A percentile compares a stretch with the other conserved stretches of the same genome.
Conservation (phyloP, 1,140 invertebrate genomes). For the Theocolax elegans region DNA sequence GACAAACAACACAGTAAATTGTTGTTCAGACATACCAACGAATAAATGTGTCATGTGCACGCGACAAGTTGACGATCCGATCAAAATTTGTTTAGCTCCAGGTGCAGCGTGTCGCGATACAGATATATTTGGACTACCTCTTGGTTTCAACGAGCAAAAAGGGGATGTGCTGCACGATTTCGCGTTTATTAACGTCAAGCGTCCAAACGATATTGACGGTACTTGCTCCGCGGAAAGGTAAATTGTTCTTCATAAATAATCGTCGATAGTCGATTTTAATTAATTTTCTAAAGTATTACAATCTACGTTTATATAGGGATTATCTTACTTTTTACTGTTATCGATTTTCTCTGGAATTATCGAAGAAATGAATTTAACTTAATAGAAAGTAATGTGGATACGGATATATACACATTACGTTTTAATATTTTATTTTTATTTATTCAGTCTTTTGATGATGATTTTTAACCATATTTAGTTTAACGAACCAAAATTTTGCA, state of each 20-base stretch:
- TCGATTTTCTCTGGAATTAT: too few species aligned
- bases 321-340: too few species aligned
- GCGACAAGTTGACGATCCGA: neutral
- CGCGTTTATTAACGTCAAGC: neutral
- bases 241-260: neutral
- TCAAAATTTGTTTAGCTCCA: constrained; percentile 3
- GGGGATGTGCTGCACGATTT: neutral
- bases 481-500: too few species aligned
- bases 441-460: too few species aligned
- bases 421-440: too few species aligned
- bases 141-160: neutral
- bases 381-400: too few species aligned
- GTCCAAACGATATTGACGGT: neutral
- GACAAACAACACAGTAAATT: constrained; percentile 61
- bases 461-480: too few species aligned
- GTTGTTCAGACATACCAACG: constrained; percentile 58
- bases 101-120: neutral
- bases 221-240: constrained; percentile 22
- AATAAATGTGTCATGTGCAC: constrained; percentile 60
- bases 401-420: too few species aligned
- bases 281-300: too few species aligned
- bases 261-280: too few species aligned
- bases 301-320: too few species aligned
- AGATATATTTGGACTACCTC: constrained; percentile 9
- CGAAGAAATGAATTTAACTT: too few species aligned